Conservation (phyloP, 2,113 vertebrate species). For the Sebastes fasciatus region DNA sequence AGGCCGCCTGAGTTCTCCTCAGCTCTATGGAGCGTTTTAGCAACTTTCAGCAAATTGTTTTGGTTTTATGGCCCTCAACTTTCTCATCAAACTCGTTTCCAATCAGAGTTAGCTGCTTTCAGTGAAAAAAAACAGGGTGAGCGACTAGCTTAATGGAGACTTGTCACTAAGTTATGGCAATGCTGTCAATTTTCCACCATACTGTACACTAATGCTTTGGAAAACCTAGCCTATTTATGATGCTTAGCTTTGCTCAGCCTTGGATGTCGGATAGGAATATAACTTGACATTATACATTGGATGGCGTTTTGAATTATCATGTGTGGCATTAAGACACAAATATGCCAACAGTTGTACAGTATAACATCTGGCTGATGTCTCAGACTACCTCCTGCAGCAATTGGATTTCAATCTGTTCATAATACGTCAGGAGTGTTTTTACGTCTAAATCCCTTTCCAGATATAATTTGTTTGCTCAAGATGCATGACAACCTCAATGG, state of each 20-base stretch:
- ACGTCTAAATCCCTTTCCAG: neutral
- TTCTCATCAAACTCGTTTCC: neutral
- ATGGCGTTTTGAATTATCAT: neutral
- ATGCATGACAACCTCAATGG: neutral
- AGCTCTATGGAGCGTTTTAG: neutral
- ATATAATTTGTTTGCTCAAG: slow-evolving; percentile 25
- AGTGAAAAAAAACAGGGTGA: neutral
- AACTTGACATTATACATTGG: neutral
- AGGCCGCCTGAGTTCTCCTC: neutral
- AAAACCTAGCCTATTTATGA: neutral
- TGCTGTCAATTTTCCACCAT: neutral
- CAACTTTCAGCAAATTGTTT: slow-evolving; percentile 20
- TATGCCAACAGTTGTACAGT: neutral
- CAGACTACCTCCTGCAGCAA: neutral
- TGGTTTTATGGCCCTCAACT: neutral
- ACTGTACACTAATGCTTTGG: neutral
- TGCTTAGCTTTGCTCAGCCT: neutral
- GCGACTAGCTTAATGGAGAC: neutral
- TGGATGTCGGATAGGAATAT: neutral
- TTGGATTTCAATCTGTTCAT: slow-evolving; percentile 21
- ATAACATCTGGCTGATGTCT: slow-evolving; percentile 3
- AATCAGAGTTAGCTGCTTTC: neutral
- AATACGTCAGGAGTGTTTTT: slow-evolving; percentile 9
- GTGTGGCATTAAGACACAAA: neutral
- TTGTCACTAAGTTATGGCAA: neutral